Evolutionary conservation across 2,797 vertebrate genomes (phyloP), one percentile per base, ranked within the genome.

Genomic region (Tenualosa thibaudeaui): DNA sequence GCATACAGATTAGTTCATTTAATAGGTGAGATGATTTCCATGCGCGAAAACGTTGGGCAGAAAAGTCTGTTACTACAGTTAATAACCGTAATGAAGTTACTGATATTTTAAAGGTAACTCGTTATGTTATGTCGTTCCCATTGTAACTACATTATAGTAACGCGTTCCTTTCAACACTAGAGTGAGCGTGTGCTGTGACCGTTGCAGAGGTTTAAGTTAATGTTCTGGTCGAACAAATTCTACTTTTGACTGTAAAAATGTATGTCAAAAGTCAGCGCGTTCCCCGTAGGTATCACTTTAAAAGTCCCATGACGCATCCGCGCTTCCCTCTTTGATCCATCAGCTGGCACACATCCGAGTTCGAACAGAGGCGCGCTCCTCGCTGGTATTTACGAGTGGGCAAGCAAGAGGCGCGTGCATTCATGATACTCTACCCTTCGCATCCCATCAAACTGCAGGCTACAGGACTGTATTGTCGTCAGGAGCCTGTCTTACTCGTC

Each of bases 321-420:
- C 62, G 50, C 62, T 10, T 22, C 51, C 12, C 31, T 62, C 50
- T 71, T 82, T 85, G 84, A 85, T 68, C 60, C 81, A 82, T 68
- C 60, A n/a, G 31, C 53, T 82, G 81, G 81, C 81, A 43, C 26
- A 50, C n/a, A 82, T 75, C 85, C 84, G 7, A 50, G 15, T 53
- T 56, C 37, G 60, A 62, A 82, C 60, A 40, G 31, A 78, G 17
- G 71, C 71, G 71, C 71, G 71, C 81, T 75, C 51, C 26, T 24
- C n/a, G 84, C 56, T 81, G 40, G 40, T 81, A 81, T 84, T 84
- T 84, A 81, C 84, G 3, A 81, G 84, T 53, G 31, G 60, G 26
- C 60, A 46, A 78, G 71, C 65, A 13, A 71, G 65, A 71, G 65
- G 65, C 40, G 56, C 49, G 60, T 82, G 19, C 84, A 82, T 53